Base-by-base conservation (phyloP, 2,797 vertebrate genomes). In the Craterocephalus amniculus region DNA sequence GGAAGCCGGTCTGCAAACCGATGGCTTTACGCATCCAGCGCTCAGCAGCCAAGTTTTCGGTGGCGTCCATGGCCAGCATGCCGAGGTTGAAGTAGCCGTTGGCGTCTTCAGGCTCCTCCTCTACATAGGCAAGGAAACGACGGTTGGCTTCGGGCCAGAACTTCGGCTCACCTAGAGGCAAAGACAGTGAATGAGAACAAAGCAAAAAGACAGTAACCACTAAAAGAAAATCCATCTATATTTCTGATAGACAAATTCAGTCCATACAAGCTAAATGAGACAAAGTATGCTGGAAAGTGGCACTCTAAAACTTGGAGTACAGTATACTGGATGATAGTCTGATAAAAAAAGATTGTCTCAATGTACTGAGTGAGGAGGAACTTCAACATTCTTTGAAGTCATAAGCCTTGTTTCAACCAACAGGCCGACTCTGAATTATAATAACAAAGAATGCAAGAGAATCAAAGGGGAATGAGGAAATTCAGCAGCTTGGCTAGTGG, bases 21-120 rank as follows among this genome's bases (percentile, higher is more conserved):
- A 99, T 97, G 83, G 98, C 97, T 89, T 96, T 95, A 52, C 95
- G 96, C 97, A 99, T 98, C 98, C 98, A 99, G 3, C 88, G 91
- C 88, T 99, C 98, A 0, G 98, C 97, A 56, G 95, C 97, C 0
- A 18, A 72, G 27, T 98, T 96, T 74, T 97, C 96, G 58, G 95
- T 95, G 62, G 96, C 96, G 58, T 99, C 98, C 97, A 99, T 99
- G 56, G 97, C 97, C 67, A 99, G 92, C 98, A 99, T 99, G 63
- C 98, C 98, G 35, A 99, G 94, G 88, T 99, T 99, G 90, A 99
- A 99, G 89, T 98, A 99, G 14, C 97, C 98, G 26, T 99, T 99
- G 73, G 97, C 96, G 32, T 99, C 98, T 0, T 94, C 89, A 0
- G 98, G 97, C 59, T 99, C 97, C 86, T 98, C 96, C 85, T 95